Percentiles rank a stretch among this genome's conserved stretches.
These are phyloP conservation scores for Pomatorhinus ruficollis DNA, from an alignment of 2,113 vertebrate species.

Conservation along the genomic window DNA sequence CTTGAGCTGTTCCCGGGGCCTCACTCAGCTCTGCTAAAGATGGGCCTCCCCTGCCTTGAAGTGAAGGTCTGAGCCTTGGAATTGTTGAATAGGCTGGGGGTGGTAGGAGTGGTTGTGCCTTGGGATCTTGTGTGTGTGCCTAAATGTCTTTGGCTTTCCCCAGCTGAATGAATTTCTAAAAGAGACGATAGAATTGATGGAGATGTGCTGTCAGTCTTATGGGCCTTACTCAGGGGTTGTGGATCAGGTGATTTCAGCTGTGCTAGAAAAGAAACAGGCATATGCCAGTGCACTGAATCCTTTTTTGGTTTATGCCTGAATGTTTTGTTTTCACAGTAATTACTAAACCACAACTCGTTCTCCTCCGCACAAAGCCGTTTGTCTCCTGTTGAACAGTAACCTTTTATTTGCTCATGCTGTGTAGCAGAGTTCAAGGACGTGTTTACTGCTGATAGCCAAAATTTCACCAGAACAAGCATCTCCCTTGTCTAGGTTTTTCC, in stretches of 20 bases:
- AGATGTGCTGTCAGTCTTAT: not conserved
- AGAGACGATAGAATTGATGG: not conserved
- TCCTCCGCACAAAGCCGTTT: not conserved
- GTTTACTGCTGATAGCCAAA: slow-evolving; percentile 30
- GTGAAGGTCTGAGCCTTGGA: not conserved
- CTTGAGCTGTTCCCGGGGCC: not conserved
- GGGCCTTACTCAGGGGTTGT: not conserved
- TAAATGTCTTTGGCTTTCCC: not conserved
- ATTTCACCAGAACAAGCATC: not conserved
- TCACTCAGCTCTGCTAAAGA: not conserved
- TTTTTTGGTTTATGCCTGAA: not conserved
- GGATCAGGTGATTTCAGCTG: not conserved
- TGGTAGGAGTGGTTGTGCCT: not conserved
- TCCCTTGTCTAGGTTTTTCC: not conserved
- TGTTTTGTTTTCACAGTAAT: slow-evolving; percentile 4
- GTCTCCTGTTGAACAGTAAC: slow-evolving; percentile 54
- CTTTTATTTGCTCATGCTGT: slow-evolving; percentile 31
- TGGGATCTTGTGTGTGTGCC: not conserved
- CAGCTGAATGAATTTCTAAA: not conserved
- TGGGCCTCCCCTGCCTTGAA: not conserved
- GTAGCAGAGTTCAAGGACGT: slow-evolving; percentile 33
- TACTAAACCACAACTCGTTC: not conserved
- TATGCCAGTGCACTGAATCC: not conserved
- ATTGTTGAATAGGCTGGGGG: not conserved
- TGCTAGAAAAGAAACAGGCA: not conserved